Conservation (phyloP, 2,888 invertebrate species). For the Eueremaeus valkanovi region DNA sequence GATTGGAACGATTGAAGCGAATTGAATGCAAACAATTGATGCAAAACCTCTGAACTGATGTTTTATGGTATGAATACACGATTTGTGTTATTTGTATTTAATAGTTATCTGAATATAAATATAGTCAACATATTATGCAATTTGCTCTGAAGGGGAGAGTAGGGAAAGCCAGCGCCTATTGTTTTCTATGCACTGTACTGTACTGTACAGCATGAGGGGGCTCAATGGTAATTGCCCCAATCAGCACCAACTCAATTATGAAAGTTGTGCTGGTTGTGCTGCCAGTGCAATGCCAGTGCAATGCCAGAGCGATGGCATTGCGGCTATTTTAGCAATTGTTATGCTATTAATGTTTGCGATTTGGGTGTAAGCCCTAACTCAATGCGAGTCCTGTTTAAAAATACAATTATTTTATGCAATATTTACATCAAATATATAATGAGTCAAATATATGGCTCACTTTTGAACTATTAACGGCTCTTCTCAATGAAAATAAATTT, state of each 20-base stretch:
- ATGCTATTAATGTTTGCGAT: conserved; percentile 12
- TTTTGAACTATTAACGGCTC: not conserved
- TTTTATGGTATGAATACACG: conserved; percentile 25
- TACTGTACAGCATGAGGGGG: conserved; percentile 6
- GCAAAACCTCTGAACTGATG: not conserved
- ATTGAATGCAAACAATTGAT: not conserved
- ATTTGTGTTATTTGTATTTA: not conserved
- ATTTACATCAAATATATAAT: conserved; percentile 12
- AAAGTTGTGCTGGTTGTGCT: not conserved
- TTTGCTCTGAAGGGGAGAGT: not conserved
- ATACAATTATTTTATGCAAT: conserved; percentile 21
- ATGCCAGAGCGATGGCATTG: not conserved
- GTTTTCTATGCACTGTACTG: not conserved
- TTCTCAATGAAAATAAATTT: not conserved
- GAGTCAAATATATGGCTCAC: not conserved
- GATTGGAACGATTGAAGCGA: not conserved
- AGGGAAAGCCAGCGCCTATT: not conserved
- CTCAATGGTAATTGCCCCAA: not conserved
- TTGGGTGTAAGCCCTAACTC: conserved; percentile 20
- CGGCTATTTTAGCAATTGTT: conserved; percentile 16
- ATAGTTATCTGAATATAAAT: not conserved
- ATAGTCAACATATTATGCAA: not conserved
- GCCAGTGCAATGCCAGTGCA: not conserved
- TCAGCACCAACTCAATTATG: not conserved
- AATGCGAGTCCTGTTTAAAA: conserved; percentile 4